Evolutionary conservation across 1,140 invertebrate genomes (phyloP).

Genomic region (Panagrolaimus sp.): DNA sequence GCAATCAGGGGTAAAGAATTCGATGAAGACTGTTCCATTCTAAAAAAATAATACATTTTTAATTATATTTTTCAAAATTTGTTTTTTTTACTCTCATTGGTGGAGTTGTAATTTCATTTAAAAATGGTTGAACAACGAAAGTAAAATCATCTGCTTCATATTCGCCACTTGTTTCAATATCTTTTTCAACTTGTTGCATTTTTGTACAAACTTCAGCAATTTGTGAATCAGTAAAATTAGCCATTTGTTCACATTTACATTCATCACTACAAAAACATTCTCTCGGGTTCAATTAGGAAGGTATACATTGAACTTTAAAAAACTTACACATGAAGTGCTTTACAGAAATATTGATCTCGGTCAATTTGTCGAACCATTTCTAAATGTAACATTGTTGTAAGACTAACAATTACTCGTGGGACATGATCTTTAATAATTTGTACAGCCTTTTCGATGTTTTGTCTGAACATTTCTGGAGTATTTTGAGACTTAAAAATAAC

Average conservation of each 20-base stretch:
- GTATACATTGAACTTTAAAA: too few relatives aligned
- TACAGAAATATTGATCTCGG: conserved; percentile 34
- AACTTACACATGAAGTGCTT: conserved; percentile 44
- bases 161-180: conserved; percentile 39
- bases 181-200: conserved; percentile 28
- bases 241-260: conserved; percentile 41
- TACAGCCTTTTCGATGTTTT: conserved; percentile 65
- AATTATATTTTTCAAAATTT: neutral
- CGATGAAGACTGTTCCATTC: conserved; percentile 26
- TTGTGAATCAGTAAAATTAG: conserved; percentile 30
- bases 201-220: conserved; percentile 27
- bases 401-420: conserved; percentile 38
- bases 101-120: conserved; percentile 32
- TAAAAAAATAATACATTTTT: neutral
- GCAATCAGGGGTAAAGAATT: conserved; percentile 68
- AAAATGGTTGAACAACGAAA: conserved; percentile 59
- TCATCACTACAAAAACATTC: conserved; percentile 27
- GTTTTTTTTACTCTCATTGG: conserved; percentile 33
- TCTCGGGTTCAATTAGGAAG: too few relatives aligned
- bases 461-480: neutral
- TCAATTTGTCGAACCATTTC: conserved; percentile 36
- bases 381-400: conserved; percentile 37
- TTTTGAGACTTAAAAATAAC: neutral
- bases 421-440: conserved; percentile 63
- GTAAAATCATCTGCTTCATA: conserved; percentile 61